Conservation (phyloP, 1,140 invertebrate species). For the Idris sp. region DNA sequence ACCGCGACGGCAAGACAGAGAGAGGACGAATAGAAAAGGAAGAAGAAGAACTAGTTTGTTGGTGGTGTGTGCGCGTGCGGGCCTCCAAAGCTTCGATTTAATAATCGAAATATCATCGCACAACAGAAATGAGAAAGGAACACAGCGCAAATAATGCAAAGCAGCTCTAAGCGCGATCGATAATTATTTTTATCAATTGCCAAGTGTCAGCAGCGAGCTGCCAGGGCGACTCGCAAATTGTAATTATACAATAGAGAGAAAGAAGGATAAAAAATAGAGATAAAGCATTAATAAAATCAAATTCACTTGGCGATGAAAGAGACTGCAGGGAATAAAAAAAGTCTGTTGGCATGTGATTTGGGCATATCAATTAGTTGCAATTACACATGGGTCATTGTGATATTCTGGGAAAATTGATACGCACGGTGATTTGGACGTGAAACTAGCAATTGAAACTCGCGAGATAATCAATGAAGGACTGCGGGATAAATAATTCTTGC, state of each 20-base stretch:
- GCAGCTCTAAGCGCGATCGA: slow-evolving; percentile 1
- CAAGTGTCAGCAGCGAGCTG: not conserved
- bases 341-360: slow-evolving; percentile 4
- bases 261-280: too few species aligned
- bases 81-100: slow-evolving; percentile 42
- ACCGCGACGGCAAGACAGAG: slow-evolving; percentile 24
- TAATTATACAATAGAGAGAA: not conserved
- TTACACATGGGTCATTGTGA: slow-evolving; percentile 20
- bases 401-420: too few species aligned
- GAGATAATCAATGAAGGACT: slow-evolving; percentile 21
- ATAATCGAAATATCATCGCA: slow-evolving; percentile 50
- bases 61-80: slow-evolving; percentile 15
- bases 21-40: slow-evolving; percentile 16
- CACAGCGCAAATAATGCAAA: not conserved
- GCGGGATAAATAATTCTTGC: slow-evolving; percentile 24
- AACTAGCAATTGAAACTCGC: too few species aligned
- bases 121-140: not conserved
- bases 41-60: slow-evolving; percentile 51
- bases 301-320: too few species aligned
- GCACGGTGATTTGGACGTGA: too few species aligned
- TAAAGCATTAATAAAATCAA: too few species aligned
- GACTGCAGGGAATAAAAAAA: not conserved
- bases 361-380: slow-evolving; percentile 29
- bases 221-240: not conserved
- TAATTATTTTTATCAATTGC: slow-evolving; percentile 28